These are phyloP conservation scores for Calliphora vicina DNA, from an alignment of 1,140 invertebrate species.

Conservation along the genomic window DNA sequence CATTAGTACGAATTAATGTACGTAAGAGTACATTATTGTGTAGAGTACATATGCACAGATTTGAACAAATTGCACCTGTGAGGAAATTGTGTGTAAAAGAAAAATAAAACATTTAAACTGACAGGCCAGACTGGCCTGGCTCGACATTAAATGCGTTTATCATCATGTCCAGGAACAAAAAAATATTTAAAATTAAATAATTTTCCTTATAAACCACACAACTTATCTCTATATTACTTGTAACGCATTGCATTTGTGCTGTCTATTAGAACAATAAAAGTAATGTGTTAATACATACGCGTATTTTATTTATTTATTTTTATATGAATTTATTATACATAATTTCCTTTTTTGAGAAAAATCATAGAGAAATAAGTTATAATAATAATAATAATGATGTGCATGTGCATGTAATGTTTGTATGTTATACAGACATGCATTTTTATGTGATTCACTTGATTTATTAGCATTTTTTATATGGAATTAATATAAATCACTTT, in stretches of 20 bases:
- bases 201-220: neutral
- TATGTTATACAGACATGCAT: too few relatives aligned
- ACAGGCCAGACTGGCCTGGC: neutral
- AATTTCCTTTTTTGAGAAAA: neutral
- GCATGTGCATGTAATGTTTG: too few relatives aligned
- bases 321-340: neutral
- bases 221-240: too few relatives aligned
- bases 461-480: neutral
- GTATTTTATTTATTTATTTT: neutral
- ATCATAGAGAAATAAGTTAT: neutral
- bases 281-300: neutral
- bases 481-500: constrained; percentile 1
- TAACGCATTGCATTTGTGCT: neutral
- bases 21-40: neutral
- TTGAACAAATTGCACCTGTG: constrained; percentile 25
- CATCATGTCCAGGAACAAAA: neutral
- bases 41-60: too few relatives aligned
- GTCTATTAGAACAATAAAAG: neutral
- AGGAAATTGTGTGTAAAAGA: constrained; percentile 18
- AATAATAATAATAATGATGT: too few relatives aligned
- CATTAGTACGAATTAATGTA: neutral
- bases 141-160: neutral
- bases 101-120: neutral
- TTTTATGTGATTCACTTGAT: neutral
- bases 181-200: neutral